Conservation (phyloP, 2,888 invertebrate species). For the Neoscelio sp. region DNA sequence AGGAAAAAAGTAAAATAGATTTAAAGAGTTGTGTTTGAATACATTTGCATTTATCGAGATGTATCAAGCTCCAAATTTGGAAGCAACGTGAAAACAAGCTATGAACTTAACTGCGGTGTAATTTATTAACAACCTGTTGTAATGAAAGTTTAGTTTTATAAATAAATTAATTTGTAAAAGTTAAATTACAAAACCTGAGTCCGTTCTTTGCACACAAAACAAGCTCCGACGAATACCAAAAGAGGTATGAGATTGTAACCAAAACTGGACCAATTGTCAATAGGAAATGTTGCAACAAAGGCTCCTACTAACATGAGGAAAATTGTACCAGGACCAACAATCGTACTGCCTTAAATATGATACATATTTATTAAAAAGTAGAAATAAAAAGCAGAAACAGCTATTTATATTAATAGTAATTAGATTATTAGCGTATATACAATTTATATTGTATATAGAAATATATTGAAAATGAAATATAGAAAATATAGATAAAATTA, state of each 20-base stretch:
- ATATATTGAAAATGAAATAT: neutral
- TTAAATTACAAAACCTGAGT: conserved; percentile 85
- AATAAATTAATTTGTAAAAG: neutral
- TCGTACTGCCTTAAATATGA: conserved; percentile 85
- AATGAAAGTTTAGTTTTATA: too few species aligned
- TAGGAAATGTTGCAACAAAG: conserved; percentile 90
- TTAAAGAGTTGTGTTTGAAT: too few species aligned
- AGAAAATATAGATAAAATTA: neutral
- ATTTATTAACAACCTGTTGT: too few species aligned
- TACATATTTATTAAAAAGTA: neutral
- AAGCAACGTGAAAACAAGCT: too few species aligned
- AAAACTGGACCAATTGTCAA: conserved; percentile 88
- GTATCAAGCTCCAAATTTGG: too few species aligned
- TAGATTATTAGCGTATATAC: too few species aligned
- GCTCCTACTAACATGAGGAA: conserved; percentile 93
- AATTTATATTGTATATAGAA: too few species aligned
- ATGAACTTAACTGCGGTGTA: too few species aligned
- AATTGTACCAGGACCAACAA: conserved; percentile 93
- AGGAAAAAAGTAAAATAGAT: too few species aligned
- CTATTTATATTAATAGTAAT: too few species aligned
- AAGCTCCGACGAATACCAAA: conserved; percentile 87
- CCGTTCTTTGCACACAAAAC: conserved; percentile 87
- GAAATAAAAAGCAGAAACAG: too few species aligned
- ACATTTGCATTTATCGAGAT: too few species aligned
- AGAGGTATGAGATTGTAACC: conserved; percentile 88